Percentiles rank a stretch among this genome's conserved stretches.
phyloP scores from a whole-genome alignment of 2,888 invertebrate species.

The Alsophila aescularia region DNA sequence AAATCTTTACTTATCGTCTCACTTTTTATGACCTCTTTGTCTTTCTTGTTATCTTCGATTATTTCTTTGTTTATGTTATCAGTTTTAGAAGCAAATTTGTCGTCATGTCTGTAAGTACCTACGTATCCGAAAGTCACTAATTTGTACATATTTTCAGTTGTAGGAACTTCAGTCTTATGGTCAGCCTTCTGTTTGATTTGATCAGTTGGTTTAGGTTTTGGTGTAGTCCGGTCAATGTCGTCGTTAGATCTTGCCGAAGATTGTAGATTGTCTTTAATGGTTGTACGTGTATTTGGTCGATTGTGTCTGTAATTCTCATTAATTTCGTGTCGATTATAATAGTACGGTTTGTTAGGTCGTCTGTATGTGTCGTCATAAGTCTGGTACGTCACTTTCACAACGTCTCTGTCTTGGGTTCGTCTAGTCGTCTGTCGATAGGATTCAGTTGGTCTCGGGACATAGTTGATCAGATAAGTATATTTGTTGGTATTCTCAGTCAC shows the following conservation, averaged over 20 bases:
- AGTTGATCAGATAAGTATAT: constrained; percentile 80
- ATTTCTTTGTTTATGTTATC: constrained; percentile 35
- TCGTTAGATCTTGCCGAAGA: constrained; percentile 76
- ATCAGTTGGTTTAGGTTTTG: constrained; percentile 23
- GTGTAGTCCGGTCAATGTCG: constrained; percentile 44
- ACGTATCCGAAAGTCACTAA: constrained; percentile 80
- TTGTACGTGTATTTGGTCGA: constrained; percentile 56
- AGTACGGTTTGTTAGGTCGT: constrained; percentile 71
- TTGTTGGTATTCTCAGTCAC: constrained; percentile 79
- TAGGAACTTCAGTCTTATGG: constrained; percentile 43
- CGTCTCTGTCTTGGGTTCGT: constrained; percentile 66
- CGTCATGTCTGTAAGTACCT: constrained; percentile 72
- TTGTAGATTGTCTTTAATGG: constrained; percentile 46
- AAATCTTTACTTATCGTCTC: constrained; percentile 70
- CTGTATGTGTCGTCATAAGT: constrained; percentile 77
- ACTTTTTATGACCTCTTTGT: constrained; percentile 2
- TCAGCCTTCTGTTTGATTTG: constrained; percentile 30
- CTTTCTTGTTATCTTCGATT: constrained; percentile 36
- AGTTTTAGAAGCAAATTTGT: constrained; percentile 31
- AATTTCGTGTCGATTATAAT: constrained; percentile 61
- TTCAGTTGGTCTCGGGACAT: constrained; percentile 80
- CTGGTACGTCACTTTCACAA: constrained; percentile 79
- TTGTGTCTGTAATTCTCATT: constrained; percentile 59
- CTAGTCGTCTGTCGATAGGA: constrained; percentile 74
- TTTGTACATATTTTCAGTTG: constrained; percentile 74